Conservation (phyloP, 1,140 invertebrate genomes). For the Lepidurus arcticus region DNA sequence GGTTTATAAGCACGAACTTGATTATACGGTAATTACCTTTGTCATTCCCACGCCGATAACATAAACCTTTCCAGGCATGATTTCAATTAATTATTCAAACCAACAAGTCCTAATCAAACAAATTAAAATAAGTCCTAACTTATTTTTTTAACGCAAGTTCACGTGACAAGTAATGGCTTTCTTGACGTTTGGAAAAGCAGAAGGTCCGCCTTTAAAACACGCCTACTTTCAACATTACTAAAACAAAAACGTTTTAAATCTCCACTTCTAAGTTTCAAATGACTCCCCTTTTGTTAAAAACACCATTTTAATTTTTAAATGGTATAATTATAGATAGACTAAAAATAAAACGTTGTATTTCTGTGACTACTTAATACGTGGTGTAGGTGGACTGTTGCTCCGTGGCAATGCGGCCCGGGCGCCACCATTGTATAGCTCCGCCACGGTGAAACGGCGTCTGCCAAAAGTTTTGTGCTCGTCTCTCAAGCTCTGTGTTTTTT, state of each 20-base stretch:
- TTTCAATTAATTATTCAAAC: slow-evolving; percentile 26
- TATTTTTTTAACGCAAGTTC: slow-evolving; percentile 3
- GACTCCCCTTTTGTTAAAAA: too few relatives aligned
- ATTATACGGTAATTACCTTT: slow-evolving; percentile 53
- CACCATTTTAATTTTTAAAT: too few relatives aligned
- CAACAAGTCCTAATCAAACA: not conserved
- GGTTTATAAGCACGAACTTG: too few relatives aligned
- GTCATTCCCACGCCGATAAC: slow-evolving; percentile 98
- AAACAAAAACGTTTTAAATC: not conserved
- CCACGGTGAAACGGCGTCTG: slow-evolving; percentile 13
- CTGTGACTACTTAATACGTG: not conserved
- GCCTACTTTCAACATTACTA: not conserved
- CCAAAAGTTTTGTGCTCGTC: slow-evolving; percentile 6
- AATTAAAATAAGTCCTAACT: not conserved
- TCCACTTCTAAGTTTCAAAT: too few relatives aligned
- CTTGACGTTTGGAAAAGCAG: not conserved
- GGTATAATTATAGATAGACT: not conserved
- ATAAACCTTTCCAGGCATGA: slow-evolving; percentile 59
- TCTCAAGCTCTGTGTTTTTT: slow-evolving; percentile 7
- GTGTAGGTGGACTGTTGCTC: not conserved
- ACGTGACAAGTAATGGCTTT: slow-evolving; percentile 14
- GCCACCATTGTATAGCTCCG: slow-evolving; percentile 12
- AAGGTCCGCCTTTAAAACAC: not conserved
- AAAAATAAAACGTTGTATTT: not conserved
- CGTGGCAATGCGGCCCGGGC: not conserved